Evolutionary conservation across 2,888 invertebrate species (phyloP).

Genomic region (Tridacna crocea): DNA sequence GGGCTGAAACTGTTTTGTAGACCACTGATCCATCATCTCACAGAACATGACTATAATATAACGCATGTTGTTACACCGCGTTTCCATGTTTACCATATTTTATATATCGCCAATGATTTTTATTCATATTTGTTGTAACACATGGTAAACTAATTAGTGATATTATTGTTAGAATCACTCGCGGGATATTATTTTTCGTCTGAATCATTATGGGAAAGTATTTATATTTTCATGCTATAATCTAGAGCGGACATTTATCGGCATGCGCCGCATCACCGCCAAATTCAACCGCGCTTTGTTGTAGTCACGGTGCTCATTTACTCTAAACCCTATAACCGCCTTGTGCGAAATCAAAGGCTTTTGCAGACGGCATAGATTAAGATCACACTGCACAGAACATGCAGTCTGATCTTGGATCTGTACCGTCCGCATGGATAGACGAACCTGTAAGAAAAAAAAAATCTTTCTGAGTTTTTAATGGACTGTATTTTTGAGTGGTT

Average conservation of each 20-base stretch:
- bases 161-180: conserved; percentile 25
- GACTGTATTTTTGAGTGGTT: no score
- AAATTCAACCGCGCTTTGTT: conserved; percentile 25
- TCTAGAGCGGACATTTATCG: conserved; percentile 41
- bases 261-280: conserved; percentile 32
- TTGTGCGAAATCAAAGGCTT: no score
- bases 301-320: conserved; percentile 36
- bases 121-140: conserved; percentile 35
- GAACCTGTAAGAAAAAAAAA: no score
- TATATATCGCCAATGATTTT: conserved; percentile 14
- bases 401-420: no score
- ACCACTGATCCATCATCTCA: no score
- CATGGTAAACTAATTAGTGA: conserved; percentile 38
- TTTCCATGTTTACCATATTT: conserved; percentile 28
- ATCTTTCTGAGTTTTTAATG: no score
- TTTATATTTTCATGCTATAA: conserved; percentile 31
- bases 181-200: not conserved
- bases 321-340: no score
- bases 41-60: no score
- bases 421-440: no score
- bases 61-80: not conserved
- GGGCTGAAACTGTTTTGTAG: no score
- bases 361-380: no score
- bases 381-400: no score
- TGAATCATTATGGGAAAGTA: conserved; percentile 13